phyloP scores from a whole-genome alignment of 2,797 vertebrate genomes.

The Percopsis omiscomaycus region DNA sequence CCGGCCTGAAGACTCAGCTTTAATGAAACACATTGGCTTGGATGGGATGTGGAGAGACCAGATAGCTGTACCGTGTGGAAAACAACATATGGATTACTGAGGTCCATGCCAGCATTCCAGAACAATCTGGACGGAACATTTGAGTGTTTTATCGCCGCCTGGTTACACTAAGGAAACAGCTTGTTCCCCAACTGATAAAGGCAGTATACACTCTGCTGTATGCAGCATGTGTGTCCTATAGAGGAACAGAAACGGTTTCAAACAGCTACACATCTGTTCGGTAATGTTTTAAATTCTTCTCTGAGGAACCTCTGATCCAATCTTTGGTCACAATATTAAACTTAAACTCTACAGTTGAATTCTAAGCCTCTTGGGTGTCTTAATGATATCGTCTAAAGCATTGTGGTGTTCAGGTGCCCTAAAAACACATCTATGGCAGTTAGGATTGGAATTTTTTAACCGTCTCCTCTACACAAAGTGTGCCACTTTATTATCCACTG shows the following conservation, averaged over 20 bases:
- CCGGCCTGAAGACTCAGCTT: constrained; percentile 49
- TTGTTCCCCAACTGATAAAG: constrained; percentile 28
- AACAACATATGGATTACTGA: constrained; percentile 67
- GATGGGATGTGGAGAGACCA: constrained; percentile 56
- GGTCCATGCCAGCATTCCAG: constrained; percentile 69
- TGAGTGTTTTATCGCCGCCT: constrained; percentile 66
- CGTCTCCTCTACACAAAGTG: too few relatives aligned
- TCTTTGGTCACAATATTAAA: too few relatives aligned
- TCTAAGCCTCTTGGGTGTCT: too few relatives aligned
- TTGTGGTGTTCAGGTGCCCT: too few relatives aligned
- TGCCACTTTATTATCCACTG: too few relatives aligned
- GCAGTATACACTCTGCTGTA: constrained; percentile 32
- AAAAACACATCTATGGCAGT: too few relatives aligned
- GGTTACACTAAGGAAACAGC: constrained; percentile 39
- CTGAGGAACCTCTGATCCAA: too few relatives aligned
- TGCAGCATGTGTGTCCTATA: constrained; percentile 5
- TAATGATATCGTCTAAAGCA: too few relatives aligned
- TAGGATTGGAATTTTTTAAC: too few relatives aligned
- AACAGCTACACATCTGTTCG: too few relatives aligned
- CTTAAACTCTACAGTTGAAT: too few relatives aligned
- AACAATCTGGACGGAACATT: constrained; percentile 74
- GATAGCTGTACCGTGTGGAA: constrained; percentile 58
- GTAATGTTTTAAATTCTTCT: too few relatives aligned
- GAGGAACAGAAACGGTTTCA: constrained; percentile 37
- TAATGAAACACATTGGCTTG: constrained; percentile 70